Base-by-base conservation (phyloP, 2,888 invertebrate genomes). In the Heliconius hortense region DNA sequence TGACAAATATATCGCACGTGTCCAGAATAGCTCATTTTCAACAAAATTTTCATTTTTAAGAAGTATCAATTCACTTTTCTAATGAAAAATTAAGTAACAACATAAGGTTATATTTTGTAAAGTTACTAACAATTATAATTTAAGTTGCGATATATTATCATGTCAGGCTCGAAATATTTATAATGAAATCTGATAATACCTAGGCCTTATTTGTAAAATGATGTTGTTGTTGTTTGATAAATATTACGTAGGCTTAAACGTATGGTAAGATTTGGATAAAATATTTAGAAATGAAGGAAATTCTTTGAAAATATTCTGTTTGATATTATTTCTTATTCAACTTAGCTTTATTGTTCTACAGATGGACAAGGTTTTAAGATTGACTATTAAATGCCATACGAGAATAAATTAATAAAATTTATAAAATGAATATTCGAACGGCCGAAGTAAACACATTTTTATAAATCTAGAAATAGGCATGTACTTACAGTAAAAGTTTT, bases 141-240 rank as follows among this genome's bases (percentile, higher is more conserved):
- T 35, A 31, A 24, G 8, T 56, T 69, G 56, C 69, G 56, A 35
- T 69, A 69, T 69, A 69, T 43, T 64, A 64, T 66, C 28, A 62
- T 8, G 74, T 63, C 48, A 63, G 35, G 35, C 35, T 63, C 67
- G 35, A 62, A 53, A 63, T 70, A 69, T 70, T 53, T 56, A 24
- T 75, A 28, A 69, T 64, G 56, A 60, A 70, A 64, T 69, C 68
- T 53, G 68, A 77, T 79, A 79, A 79, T 78, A 79, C 80, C 72
- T 60, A 87, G 86, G 88, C 87, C 88, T 90, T 89, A 88, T 85
- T 82, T 84, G 77, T 87, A 86, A 86, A 86, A 86, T 81, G 82
- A 89, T 90, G 87, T 89, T 91, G 86, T 87, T 88, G 88, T 88
- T 75, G 72, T 59, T 88, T 86, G 84, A 85, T 86, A 86, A 84